These are phyloP conservation scores for Falco biarmicus DNA, from an alignment of 2,797 vertebrate genomes.

Conservation along the genomic window DNA sequence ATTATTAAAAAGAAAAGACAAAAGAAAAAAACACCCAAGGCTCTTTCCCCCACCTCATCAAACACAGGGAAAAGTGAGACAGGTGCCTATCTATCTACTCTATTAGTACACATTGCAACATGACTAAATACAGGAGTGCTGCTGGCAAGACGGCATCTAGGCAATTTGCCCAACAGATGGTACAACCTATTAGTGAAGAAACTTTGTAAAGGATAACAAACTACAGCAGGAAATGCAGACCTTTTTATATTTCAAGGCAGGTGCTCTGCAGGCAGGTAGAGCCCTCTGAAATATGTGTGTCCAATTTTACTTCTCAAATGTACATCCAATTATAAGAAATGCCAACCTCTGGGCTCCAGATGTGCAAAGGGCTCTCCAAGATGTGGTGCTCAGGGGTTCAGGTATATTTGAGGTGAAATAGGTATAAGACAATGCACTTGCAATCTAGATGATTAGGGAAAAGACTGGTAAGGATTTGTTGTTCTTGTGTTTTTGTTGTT, in stretches of 20 bases:
- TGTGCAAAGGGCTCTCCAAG: not conserved
- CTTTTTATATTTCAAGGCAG: not conserved
- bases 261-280: not conserved
- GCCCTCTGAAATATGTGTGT: not conserved
- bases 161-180: conserved; percentile 64
- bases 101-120: conserved; percentile 4
- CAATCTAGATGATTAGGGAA: not conserved
- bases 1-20: not conserved
- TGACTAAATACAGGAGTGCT: conserved; percentile 8
- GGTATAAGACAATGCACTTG: not conserved
- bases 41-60: not conserved
- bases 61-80: not conserved
- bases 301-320: not conserved
- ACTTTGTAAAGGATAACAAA: conserved; percentile 27
- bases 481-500: not conserved
- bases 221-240: not conserved
- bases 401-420: conserved; percentile 8
- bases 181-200: conserved; percentile 33
- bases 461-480: not conserved
- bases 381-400: not conserved
- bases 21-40: not conserved
- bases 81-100: not conserved
- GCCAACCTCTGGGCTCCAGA: not conserved
- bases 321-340: not conserved
- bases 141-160: conserved; percentile 18